Evolutionary conservation across 1,140 invertebrate species (phyloP).

Genomic region (Plectrocnemia conspersa): DNA sequence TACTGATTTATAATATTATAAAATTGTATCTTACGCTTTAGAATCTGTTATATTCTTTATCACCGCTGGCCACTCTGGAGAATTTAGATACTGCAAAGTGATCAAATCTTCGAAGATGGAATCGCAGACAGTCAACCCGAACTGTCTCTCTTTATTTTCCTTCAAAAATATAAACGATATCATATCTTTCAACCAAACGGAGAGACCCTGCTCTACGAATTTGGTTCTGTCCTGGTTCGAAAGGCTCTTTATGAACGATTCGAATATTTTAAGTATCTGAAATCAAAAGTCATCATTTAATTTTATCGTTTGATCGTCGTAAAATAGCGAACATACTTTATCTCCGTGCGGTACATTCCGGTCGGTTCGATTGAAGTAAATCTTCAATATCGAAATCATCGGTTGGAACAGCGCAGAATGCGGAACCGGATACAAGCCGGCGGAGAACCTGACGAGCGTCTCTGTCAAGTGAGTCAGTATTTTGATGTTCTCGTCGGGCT

Average conservation of each 20-base stretch:
- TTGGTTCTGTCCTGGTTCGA: constrained; percentile 36
- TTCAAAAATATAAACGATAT: constrained; percentile 38
- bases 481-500: no score
- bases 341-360: no score
- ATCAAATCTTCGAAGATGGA: constrained; percentile 40
- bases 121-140: constrained; percentile 39
- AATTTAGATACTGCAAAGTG: constrained; percentile 38
- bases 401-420: no score
- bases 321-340: no score
- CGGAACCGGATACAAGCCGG: no score
- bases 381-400: no score
- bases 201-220: constrained; percentile 40
- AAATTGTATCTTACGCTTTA: constrained; percentile 14
- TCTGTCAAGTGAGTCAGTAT: no score
- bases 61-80: constrained; percentile 39
- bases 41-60: constrained; percentile 36
- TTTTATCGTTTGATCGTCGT: no score
- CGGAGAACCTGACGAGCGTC: no score
- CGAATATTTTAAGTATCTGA: constrained; percentile 8
- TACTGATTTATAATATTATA: background rate
- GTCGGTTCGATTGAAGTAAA: no score
- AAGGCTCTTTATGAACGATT: constrained; percentile 1
- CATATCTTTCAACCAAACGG: constrained; percentile 42
- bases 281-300: no score
- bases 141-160: constrained; percentile 24